These are phyloP conservation scores for Kryptolebias ocellatus DNA, from an alignment of 2,797 vertebrate genomes.

Conservation along the genomic window DNA sequence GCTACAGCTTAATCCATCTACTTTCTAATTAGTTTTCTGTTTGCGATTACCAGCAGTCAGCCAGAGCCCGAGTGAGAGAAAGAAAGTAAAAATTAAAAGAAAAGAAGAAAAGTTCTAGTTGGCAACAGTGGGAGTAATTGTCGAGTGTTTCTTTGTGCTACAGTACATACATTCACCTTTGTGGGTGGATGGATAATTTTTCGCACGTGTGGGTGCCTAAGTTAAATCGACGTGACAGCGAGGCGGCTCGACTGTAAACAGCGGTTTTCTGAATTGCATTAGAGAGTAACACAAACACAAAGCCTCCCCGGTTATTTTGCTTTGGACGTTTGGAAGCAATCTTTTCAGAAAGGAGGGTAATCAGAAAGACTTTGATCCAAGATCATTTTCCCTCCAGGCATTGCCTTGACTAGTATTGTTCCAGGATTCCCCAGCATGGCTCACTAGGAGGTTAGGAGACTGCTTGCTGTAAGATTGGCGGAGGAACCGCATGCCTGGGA, in stretches of 20 bases:
- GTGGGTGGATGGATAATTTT: slow-evolving; percentile 56
- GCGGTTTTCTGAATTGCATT: slow-evolving; percentile 59
- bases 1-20: background rate
- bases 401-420: slow-evolving; percentile 67
- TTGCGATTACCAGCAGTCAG: slow-evolving; percentile 24
- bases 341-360: slow-evolving; percentile 23
- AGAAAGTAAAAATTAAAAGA: slow-evolving; percentile 3
- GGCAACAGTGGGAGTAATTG: slow-evolving; percentile 30
- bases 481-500: slow-evolving; percentile 61
- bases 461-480: slow-evolving; percentile 59
- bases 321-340: slow-evolving; percentile 51
- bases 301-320: slow-evolving; percentile 8
- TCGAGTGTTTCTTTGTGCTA: slow-evolving; percentile 31
- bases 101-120: slow-evolving; percentile 24
- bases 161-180: slow-evolving; percentile 48
- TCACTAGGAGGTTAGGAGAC: slow-evolving; percentile 55
- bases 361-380: slow-evolving; percentile 56
- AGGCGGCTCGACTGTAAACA: slow-evolving; percentile 62
- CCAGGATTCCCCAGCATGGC: slow-evolving; percentile 65
- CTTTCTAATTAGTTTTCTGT: background rate
- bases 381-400: slow-evolving; percentile 59
- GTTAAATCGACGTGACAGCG: slow-evolving; percentile 68
- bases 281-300: slow-evolving; percentile 46
- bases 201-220: slow-evolving; percentile 51
- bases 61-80: slow-evolving; percentile 17